Evolutionary conservation across 2,797 vertebrate genomes (phyloP), one percentile per base, ranked within the genome.

Genomic region (Gorsachius magnificus): DNA sequence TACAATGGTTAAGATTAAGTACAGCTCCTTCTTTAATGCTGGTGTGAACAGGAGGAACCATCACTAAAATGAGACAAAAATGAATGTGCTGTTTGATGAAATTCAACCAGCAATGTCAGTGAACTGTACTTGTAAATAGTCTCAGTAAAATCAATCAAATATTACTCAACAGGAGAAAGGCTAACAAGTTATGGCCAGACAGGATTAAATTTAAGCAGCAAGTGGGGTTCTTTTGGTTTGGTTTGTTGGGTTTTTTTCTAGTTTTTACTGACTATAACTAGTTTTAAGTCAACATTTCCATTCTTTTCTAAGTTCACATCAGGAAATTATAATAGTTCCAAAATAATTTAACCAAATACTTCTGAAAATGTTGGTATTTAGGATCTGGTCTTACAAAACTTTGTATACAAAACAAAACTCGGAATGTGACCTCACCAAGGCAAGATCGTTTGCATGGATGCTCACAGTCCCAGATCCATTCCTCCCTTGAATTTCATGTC

Each of bases 121-220:
- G 77, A 71, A 57, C 50, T 82, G 29, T 19, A n/a, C 36, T 36
- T 76, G 31, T 33, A 68, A 88, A 86, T 6, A 51, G 41, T 6
- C 69, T 76, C 72, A 77, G 51, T 57, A 83, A 96, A 94, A 94
- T 93, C 87, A 95, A 91, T 92, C 50, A 69, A 80, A 48, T 89
- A 90, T 77, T 95, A 90, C 81, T 90, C 57, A 87, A 16, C 13
- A 70, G 36, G 26, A 80, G 68, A 89, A 94, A 92, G 48, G 48
- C 29, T 87, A 95, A 92, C 64, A 83, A 84, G 36, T 54, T 89
- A 78, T 41, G 61, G 41, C 33, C 57, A 64, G n/a, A 31, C 10
- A 86, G 35, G 53, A 72, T 79, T 90, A 77, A 91, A 85, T 89
- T 87, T 63, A 94, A 93, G 25, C 54, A 74, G 29, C 28, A 83